Evolutionary conservation across 2,797 vertebrate species (phyloP).

Genomic region (Parauchenoglanis ngamensis): DNA sequence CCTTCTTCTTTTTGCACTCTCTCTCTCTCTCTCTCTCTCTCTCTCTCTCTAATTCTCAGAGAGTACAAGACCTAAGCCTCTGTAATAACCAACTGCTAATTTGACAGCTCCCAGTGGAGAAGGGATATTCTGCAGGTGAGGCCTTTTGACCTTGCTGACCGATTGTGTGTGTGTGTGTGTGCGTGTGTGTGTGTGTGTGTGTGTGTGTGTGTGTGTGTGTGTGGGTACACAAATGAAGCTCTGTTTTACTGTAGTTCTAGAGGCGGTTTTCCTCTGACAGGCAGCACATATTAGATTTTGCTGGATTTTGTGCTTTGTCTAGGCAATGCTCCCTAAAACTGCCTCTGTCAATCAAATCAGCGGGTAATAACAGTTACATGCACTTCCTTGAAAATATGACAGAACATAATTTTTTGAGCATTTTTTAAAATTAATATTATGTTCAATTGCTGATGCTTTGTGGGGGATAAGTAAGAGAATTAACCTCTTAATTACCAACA

Average conservation of each 20-base stretch:
- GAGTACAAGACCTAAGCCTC: conserved; percentile 44
- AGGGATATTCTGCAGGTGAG: conserved; percentile 59
- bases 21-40: conserved; percentile 38
- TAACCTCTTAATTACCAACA: not conserved
- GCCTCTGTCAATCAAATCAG: conserved; percentile 51
- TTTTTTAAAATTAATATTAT: not conserved
- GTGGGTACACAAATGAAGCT: conserved; percentile 17
- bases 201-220: conserved; percentile 19
- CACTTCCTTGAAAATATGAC: conserved; percentile 25
- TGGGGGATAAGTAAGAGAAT: not conserved
- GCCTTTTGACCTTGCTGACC: conserved; percentile 55
- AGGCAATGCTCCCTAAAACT: conserved; percentile 31
- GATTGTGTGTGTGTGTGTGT: conserved; percentile 39
- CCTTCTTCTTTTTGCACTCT: conserved; percentile 19
- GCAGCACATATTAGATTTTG: conserved; percentile 48
- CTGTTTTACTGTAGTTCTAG: conserved; percentile 23
- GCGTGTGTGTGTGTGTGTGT: conserved; percentile 25
- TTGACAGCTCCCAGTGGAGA: conserved; percentile 58
- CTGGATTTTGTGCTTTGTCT: conserved; percentile 39
- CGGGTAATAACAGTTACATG: conserved; percentile 8
- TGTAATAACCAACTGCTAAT: conserved; percentile 58
- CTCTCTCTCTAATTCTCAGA: conserved; percentile 11
- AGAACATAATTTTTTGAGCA: not conserved
- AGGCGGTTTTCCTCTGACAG: conserved; percentile 40
- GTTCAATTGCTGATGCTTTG: not conserved